Evolutionary conservation across 2,888 invertebrate genomes (phyloP).

Genomic region (Erebia palarica): DNA sequence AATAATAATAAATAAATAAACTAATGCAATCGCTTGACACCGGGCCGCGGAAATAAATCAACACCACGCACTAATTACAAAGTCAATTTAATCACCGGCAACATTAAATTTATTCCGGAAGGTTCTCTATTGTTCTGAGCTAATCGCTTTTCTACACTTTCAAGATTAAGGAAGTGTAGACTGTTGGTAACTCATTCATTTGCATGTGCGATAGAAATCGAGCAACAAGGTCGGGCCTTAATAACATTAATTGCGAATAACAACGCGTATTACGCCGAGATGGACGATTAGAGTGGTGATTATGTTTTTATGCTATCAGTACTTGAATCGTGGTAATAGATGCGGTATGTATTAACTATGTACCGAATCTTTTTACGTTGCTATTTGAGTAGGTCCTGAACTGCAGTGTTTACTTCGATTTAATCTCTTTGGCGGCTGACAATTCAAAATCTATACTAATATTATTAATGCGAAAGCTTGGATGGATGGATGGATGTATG

Average conservation of each 20-base stretch:
- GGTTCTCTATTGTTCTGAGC: slow-evolving; percentile 53
- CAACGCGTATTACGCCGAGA: slow-evolving; percentile 50
- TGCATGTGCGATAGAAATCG: slow-evolving; percentile 78
- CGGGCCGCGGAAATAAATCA: background rate
- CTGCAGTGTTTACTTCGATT: too few relatives aligned
- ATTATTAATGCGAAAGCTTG: too few relatives aligned
- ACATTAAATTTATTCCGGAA: slow-evolving; percentile 25
- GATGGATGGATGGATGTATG: too few relatives aligned
- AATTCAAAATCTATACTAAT: too few relatives aligned
- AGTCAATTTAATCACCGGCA: slow-evolving; percentile 20
- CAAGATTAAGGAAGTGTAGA: slow-evolving; percentile 69
- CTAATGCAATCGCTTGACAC: slow-evolving; percentile 4
- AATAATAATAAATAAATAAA: too few relatives aligned
- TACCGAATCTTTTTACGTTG: slow-evolving; percentile 3
- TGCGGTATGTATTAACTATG: background rate
- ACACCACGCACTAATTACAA: slow-evolving; percentile 12
- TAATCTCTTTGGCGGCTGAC: too few relatives aligned
- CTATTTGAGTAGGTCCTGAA: background rate
- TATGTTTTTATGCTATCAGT: slow-evolving; percentile 42
- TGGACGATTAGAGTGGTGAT: slow-evolving; percentile 45
- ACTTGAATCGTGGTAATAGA: slow-evolving; percentile 23
- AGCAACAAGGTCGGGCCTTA: slow-evolving; percentile 60
- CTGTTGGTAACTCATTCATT: slow-evolving; percentile 56
- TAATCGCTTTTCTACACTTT: slow-evolving; percentile 74
- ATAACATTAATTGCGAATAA: slow-evolving; percentile 62